Evolutionary conservation across 2,888 invertebrate genomes (phyloP).

Genomic region (Hyles lineata): DNA sequence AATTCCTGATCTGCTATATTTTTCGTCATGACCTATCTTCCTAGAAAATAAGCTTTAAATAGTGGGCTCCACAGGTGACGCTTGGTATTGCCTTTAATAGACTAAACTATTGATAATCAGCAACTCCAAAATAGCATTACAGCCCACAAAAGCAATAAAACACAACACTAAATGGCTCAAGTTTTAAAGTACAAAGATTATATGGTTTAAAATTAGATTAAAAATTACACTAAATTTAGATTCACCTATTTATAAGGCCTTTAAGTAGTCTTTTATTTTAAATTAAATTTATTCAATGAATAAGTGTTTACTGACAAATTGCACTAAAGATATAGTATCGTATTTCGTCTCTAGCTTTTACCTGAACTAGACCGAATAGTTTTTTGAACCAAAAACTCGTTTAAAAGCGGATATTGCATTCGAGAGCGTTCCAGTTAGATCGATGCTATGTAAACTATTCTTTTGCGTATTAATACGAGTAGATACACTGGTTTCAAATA

Average conservation of each 20-base stretch:
- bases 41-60: no score
- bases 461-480: constrained; percentile 54
- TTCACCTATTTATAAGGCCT: neutral
- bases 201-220: no score
- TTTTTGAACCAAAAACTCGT: constrained; percentile 83
- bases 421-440: constrained; percentile 74
- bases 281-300: constrained; percentile 34
- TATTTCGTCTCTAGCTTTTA: constrained; percentile 56
- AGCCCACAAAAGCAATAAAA: no score
- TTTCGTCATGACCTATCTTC: no score
- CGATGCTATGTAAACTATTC: constrained; percentile 75
- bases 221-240: no score
- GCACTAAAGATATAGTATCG: constrained; percentile 37
- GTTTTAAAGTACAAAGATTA: no score
- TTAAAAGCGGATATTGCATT: constrained; percentile 84
- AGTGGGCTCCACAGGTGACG: no score
- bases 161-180: no score
- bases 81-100: no score
- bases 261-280: constrained; percentile 27
- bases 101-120: no score
- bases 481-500: neutral
- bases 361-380: constrained; percentile 75
- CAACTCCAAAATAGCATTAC: no score
- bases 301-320: constrained; percentile 31
- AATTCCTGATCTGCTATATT: no score